Base-by-base conservation (phyloP, 2,113 vertebrate species). In the Daubentonia madagascariensis region DNA sequence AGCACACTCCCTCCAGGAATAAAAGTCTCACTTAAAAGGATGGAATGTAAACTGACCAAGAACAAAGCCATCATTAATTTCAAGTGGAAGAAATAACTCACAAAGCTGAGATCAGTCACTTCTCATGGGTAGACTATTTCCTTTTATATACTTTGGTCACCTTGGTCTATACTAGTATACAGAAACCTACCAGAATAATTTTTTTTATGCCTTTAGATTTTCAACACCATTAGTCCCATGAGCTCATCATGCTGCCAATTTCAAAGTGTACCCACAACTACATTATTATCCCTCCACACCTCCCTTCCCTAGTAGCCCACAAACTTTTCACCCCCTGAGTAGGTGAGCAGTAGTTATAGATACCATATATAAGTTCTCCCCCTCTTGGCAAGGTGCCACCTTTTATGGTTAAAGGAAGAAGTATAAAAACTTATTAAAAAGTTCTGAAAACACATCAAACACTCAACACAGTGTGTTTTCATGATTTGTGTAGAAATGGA, bases 401-500 rank as follows among this genome's bases (percentile, higher is more conserved):
- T 83, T 28, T 85, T 96, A 81, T 57, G 91, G 67, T 86, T 95
- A 92, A 97, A 92, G 50, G 68, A 68, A 84, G 78, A 84, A 89
- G 30, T 54, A 72, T 52, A 86, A 87, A 97, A 88, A 76, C 22
- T 81, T 96, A 92, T 95, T 92, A 80, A 95, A 91, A 81, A 89
- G 37, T 68, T 13, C 37, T 88, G 40, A 63, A 87, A 96, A 96
- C 50, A 97, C 54, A 89, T 94, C 78, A 93, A 83, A 96, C 50
- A 59, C n/a, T 90, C 54, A 93, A 67, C 50, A 35, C 23, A 40
- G 32, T 92, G 25, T 88, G 52, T 83, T 87, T 87, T 57, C 43
- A 67, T 89, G 70, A 97, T 96, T 96, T 96, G 48, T 96, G n/a
- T 97, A 70, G 91, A 97, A 96, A 95, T 83, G 45, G 97, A 76